A percentile compares a stretch with the other conserved stretches of the same genome.
phyloP scores from a whole-genome alignment of 2,113 vertebrate genomes.

The cattle (Bos taurus) region DNA sequence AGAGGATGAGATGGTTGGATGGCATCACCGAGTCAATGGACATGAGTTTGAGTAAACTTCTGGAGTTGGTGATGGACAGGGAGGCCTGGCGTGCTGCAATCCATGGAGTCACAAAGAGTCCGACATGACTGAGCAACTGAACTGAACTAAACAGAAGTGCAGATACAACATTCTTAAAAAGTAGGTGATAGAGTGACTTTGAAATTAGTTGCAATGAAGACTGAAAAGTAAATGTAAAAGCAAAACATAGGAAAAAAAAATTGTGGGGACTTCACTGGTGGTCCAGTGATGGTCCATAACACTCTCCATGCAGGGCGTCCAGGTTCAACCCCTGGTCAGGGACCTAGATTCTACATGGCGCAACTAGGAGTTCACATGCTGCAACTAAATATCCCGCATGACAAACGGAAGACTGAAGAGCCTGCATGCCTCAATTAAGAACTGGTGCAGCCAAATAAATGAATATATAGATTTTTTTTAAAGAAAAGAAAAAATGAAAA shows the following conservation, averaged over 20 bases:
- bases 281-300: background rate
- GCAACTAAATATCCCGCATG: rapidly evolving
- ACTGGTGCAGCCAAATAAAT: background rate
- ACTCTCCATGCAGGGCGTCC: background rate
- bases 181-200: background rate
- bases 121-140: background rate
- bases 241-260: background rate
- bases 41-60: background rate
- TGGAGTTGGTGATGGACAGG: background rate
- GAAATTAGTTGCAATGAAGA: background rate
- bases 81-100: background rate
- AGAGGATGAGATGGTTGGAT: background rate
- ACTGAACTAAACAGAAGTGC: background rate
- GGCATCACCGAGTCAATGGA: background rate
- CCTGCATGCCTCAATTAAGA: background rate
- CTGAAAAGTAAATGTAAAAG: background rate
- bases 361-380: background rate
- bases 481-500: background rate
- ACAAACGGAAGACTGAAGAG: background rate
- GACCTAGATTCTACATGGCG: background rate
- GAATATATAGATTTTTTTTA: background rate
- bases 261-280: background rate
- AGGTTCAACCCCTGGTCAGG: background rate
- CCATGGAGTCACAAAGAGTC: background rate
- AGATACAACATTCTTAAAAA: background rate